These are phyloP conservation scores for Poeciliopsis retropinna DNA, from an alignment of 2,113 vertebrate genomes.

Conservation along the genomic window DNA sequence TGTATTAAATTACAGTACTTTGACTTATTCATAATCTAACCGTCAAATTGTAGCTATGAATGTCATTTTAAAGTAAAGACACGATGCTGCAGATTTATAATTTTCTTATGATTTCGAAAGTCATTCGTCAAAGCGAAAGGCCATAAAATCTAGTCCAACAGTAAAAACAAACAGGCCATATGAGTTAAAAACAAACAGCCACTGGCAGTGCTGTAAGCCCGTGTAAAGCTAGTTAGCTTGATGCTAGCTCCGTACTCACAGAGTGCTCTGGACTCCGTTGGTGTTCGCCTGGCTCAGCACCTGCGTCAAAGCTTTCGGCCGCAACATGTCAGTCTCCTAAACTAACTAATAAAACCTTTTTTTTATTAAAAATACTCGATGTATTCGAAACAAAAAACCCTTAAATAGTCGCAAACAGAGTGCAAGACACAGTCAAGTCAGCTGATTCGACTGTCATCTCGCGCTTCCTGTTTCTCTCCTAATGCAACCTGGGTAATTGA, in stretches of 20 bases:
- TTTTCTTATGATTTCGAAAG: too few species aligned
- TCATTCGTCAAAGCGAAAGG: too few species aligned
- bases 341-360: rapidly evolving
- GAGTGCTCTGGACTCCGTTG: constrained; percentile 94
- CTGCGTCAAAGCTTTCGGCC: constrained; percentile 95
- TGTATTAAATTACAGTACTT: too few species aligned
- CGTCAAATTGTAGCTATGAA: too few species aligned
- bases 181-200: not conserved
- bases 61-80: too few species aligned
- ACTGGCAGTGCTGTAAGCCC: too few species aligned
- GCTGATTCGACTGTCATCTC: constrained; percentile 29
- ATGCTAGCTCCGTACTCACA: constrained; percentile 84
- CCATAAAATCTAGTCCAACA: not conserved
- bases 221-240: constrained; percentile 6
- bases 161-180: not conserved
- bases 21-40: too few species aligned
- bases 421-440: constrained; percentile 36
- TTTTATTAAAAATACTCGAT: not conserved
- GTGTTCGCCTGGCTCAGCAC: constrained; percentile 98
- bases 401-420: not conserved
- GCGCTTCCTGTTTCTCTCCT: constrained; percentile 14
- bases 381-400: not conserved
- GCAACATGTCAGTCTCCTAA: constrained; percentile 73
- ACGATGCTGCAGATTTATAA: too few species aligned
- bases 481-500: not conserved